phyloP scores from a whole-genome alignment of 2,888 invertebrate genomes.

The Brenthis daphne region DNA sequence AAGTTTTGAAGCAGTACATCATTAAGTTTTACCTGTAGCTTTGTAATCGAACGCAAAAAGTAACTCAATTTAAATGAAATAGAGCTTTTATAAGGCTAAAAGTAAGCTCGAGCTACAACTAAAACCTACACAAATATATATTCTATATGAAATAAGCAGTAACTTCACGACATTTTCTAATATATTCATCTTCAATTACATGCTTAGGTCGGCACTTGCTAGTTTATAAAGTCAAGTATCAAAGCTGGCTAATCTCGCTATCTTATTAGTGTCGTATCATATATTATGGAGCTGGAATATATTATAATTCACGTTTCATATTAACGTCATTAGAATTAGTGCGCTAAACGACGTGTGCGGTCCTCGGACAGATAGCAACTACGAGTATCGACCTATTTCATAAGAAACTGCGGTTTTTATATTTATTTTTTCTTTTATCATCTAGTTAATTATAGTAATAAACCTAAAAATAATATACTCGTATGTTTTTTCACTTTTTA shows the following conservation, averaged over 20 bases:
- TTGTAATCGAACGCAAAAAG: too few species aligned
- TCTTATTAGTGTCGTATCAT: conserved; percentile 65
- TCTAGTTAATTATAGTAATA: too few species aligned
- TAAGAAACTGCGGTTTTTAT: conserved; percentile 38
- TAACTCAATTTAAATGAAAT: too few species aligned
- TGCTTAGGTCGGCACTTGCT: conserved; percentile 1
- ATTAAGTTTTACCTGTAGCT: too few species aligned
- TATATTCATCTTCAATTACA: conserved; percentile 21
- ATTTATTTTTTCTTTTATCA: too few species aligned
- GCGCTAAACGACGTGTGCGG: conserved; percentile 74
- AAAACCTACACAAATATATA: conserved; percentile 9
- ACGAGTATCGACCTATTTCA: conserved; percentile 29
- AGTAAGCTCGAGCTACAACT: not conserved
- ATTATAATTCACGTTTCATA: conserved; percentile 79
- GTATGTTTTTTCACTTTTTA: too few species aligned
- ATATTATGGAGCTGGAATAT: conserved; percentile 76
- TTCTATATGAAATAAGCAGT: not conserved
- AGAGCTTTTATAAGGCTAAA: too few species aligned
- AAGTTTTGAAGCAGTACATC: too few species aligned
- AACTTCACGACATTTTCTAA: conserved; percentile 8
- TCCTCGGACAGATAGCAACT: conserved; percentile 48
- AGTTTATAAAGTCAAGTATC: conserved; percentile 48
- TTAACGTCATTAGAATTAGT: conserved; percentile 82
- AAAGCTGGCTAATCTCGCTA: conserved; percentile 45
- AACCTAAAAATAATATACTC: too few species aligned